A percentile compares a stretch with the other conserved stretches of the same genome.
Conservation (phyloP, 2,888 invertebrate species). For the Octonoba sinensis region DNA sequence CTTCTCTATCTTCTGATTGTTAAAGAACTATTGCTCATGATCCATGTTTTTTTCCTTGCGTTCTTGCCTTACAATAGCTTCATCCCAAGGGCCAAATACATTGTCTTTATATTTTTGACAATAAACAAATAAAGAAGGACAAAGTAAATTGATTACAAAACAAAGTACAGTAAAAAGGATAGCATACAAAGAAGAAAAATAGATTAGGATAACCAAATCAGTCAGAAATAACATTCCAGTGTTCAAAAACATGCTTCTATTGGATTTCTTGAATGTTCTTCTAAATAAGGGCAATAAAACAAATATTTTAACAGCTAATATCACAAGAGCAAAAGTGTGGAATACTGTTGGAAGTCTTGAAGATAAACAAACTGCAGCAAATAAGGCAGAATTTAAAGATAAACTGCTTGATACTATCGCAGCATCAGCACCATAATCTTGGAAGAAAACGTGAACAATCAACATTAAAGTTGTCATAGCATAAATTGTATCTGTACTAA, state of each 20-base stretch:
- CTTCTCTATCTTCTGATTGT: no score
- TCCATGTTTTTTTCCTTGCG: no score
- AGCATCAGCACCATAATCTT: slow-evolving; percentile 89
- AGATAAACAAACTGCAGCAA: slow-evolving; percentile 93
- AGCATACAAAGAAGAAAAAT: slow-evolving; percentile 66
- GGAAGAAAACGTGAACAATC: slow-evolving; percentile 88
- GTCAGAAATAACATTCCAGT: slow-evolving; percentile 19
- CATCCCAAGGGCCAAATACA: slow-evolving; percentile 59
- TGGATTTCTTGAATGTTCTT: slow-evolving; percentile 75
- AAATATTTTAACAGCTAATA: slow-evolving; percentile 88
- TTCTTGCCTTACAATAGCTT: slow-evolving; percentile 33
- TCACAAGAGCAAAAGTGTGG: slow-evolving; percentile 91
- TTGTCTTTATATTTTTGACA: slow-evolving; percentile 83
- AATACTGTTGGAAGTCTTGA: slow-evolving; percentile 88
- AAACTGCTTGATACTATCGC: slow-evolving; percentile 88
- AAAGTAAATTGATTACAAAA: slow-evolving; percentile 79
- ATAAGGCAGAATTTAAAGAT: slow-evolving; percentile 94
- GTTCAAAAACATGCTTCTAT: slow-evolving; percentile 66
- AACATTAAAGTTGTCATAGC: slow-evolving; percentile 91
- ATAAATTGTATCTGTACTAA: slow-evolving; percentile 97
- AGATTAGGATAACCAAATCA: slow-evolving; percentile 21
- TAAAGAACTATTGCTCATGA: no score
- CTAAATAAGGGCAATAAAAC: slow-evolving; percentile 88
- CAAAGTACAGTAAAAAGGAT: slow-evolving; percentile 70
- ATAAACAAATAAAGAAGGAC: slow-evolving; percentile 81